Conservation (phyloP, 2,888 invertebrate genomes). For the Drosophila mettleri region DNA sequence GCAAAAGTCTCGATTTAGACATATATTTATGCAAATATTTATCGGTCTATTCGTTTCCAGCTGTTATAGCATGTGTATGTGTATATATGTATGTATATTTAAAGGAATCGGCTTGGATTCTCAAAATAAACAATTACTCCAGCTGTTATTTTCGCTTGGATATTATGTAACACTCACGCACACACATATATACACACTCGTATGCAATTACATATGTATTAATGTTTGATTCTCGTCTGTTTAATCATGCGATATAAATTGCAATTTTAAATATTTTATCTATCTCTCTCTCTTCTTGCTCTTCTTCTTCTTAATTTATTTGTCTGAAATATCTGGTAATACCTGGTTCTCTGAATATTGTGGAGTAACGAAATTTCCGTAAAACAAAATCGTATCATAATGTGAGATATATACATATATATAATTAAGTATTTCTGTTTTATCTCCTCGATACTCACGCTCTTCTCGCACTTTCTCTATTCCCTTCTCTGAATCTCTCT, state of each 20-base stretch:
- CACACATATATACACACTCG: background rate
- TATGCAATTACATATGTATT: background rate
- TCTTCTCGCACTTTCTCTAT: background rate
- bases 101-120: too few relatives aligned
- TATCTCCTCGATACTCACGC: background rate
- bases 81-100: background rate
- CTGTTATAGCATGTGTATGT: too few relatives aligned
- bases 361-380: background rate
- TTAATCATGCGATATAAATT: background rate
- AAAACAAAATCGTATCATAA: background rate
- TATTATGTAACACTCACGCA: background rate
- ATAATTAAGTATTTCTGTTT: background rate
- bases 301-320: background rate
- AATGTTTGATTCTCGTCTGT: background rate
- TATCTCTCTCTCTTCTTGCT: background rate
- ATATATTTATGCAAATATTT: background rate
- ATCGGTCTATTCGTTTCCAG: too few relatives aligned
- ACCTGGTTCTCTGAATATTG: background rate
- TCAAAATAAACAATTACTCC: too few relatives aligned
- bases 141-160: background rate
- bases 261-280: background rate
- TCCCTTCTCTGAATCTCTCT: background rate
- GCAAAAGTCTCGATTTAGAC: too few relatives aligned
- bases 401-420: background rate
- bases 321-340: too few relatives aligned